Base-by-base conservation (phyloP, 2,113 vertebrate genomes). In the Stercorarius parasiticus region DNA sequence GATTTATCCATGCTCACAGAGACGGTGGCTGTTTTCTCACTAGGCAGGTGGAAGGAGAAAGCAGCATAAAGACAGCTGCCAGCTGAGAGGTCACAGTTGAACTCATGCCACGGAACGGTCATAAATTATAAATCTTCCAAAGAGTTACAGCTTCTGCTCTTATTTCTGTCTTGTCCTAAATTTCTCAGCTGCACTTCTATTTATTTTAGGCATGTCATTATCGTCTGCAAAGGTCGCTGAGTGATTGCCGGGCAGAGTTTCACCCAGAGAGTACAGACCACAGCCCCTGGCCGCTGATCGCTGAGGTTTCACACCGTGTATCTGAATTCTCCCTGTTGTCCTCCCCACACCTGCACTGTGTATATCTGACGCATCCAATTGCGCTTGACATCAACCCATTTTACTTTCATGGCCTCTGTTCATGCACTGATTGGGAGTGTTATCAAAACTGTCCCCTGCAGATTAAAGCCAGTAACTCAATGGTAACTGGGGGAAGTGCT, bases 121-220 rank as follows among this genome's bases (percentile, higher is more conserved):
- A 98, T 98, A 98, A 97, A 98, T 98, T 98, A 98, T 98, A 98
- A 97, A 98, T 98, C 96, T 98, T 93, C 93, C 65, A 70, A 95
- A 95, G 89, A 89, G 82, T 80, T 91, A 91, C 94, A 97, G 96
- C 95, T 96, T 96, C 93, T 94, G 82, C 74, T 97, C 95, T 93
- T 96, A 96, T 97, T 97, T 97, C 97, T 97, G 95, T 61, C 85
- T 93, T 95, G 88, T 76, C 87, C 95, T 97, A 61, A 93, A 95
- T 95, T 96, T 97, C 97, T 95, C 80, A 69, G 95, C 95, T 78
- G 69, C 78, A 45, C 80, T 62, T 82, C 96, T 97, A 77, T 98
- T 98, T 99, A 98, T 98, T 97, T 97, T 97, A 94, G 97, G 96
- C 93, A 49, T 87, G 94, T 94, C 72, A 80, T 96, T 95, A 94